phyloP scores from a whole-genome alignment of 2,113 vertebrate genomes.

The Vidua chalybeata region DNA sequence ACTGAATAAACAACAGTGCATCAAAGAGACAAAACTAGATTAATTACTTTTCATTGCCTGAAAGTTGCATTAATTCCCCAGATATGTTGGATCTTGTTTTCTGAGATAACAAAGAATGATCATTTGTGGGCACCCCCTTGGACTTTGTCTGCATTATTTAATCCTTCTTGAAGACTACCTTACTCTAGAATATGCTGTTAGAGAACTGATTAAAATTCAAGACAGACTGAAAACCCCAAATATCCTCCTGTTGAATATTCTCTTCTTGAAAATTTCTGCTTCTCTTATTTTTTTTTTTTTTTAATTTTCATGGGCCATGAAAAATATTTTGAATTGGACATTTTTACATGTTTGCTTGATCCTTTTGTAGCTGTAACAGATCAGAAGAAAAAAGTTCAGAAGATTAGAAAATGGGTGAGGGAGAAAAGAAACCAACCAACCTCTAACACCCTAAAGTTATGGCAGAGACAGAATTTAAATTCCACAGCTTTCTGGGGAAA shows the following conservation, averaged over 20 bases:
- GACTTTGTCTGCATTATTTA: neutral
- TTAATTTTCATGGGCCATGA: neutral
- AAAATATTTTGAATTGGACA: neutral
- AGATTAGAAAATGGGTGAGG: neutral
- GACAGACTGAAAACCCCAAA: neutral
- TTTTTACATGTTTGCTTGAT: neutral
- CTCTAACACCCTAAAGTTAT: neutral
- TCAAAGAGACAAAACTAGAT: neutral
- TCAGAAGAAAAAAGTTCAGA: neutral
- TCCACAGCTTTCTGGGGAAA: neutral
- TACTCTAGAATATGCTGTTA: neutral
- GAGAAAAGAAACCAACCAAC: neutral
- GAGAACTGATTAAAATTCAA: neutral
- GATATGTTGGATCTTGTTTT: neutral
- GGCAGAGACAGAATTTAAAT: neutral
- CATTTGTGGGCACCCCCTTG: neutral
- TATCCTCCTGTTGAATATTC: neutral
- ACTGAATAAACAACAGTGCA: neutral
- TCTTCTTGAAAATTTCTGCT: neutral
- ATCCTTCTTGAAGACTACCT: neutral
- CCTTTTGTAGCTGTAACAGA: neutral
- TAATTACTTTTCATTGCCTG: neutral
- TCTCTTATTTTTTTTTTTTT: neutral
- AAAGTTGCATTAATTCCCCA: neutral
- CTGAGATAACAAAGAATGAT: neutral